Evolutionary conservation across 92 coral and sea anemone species (phyloP), one percentile per base, ranked within the genome.

Genomic region (Epizoanthus stellaris): DNA sequence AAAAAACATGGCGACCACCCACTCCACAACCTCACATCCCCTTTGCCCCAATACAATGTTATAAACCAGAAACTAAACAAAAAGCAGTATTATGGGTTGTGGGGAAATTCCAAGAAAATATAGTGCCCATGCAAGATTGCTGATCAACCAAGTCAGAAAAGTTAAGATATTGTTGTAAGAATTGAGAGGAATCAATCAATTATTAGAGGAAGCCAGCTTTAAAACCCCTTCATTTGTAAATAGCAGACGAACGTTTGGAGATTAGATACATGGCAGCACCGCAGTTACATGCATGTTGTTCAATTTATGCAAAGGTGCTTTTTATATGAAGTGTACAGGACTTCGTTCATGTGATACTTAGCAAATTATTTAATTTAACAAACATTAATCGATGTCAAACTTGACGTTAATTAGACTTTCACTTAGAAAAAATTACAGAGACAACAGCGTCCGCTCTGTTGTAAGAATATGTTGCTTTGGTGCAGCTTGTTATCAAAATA

Each of bases 271-370:
- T 7, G 65, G 4, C 42, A 16, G 81, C 67, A 36, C 17, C 12
- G 3, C 47, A 3, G 1, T 74, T 42, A 12, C 36, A 0, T 52
- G 39, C 17, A 23, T 67, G 81, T 76, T 76, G 76, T 70, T 57
- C 16, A 19, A 16, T 76, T 59, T 76, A 52, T 76, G 39, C 66
- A 76, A 76, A 76, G 68, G 65, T 47, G 34, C 80, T 56, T 76
- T 76, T 76, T 76, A 67, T 76, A 76, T 58, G 59, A 30, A 16
- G 34, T 76, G 81, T 76, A 76, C 69, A 59, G 52, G 14, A 9
- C 56, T 52, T 74, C 57, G 16, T 76, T 39, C 53, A 61, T 76
- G 56, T 49, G 57, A 30, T 56, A 39, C 68, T 13, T 76, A 21
- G 13, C 13, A 76, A 58, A 76, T 59, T 76, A 76, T 62, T n/a